Evolutionary conservation across 2,888 invertebrate genomes (phyloP), one percentile per base, ranked within the genome.

Genomic region (Lasioglossum vierecki): DNA sequence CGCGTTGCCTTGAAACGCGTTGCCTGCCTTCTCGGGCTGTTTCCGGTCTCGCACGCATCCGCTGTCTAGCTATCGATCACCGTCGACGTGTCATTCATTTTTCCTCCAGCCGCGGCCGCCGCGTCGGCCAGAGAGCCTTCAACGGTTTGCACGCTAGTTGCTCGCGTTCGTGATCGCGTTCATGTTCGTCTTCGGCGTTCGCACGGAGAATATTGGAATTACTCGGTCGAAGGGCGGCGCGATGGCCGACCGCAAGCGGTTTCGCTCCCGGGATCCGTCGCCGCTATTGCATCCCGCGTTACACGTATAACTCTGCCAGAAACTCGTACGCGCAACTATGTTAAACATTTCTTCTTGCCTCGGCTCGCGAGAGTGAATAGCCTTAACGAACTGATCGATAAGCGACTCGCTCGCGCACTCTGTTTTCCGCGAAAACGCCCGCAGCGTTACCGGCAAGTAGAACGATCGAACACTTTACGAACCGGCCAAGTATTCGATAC

Each of bases 41-140:
- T 83, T 85, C 76, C 76, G 70, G 66, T 71, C 57, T 53, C 73
- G 66, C 76, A 82, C 79, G 70, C 73, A 49, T 74, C 63, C 63
- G 26, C 39, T 83, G 74, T 78, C 57, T 70, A 41, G 53, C 41
- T 46, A 73, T 49, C 49, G 53, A 41, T 80, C 80, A 86, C 71
- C 57, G 75, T 60, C 73, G 66, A 79, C 60, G 22, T 76, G 44
- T 73, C 73, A 72, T 26, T 49, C 72, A 49, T 49, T 49, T 49
- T 49, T 68, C 35, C 39, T n/a, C 11, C 22, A 4, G 35, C 39
- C 22, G 53, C 22, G 18, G 18, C 2, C 22, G 53, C 9, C 53
- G 22, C 22, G 22, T 18, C 6, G 18, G 22, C 2, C 68, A 11
- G 2, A 11, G 18, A 11, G 22, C 68, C 22, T 68, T 68, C 11